A percentile compares a stretch with the other conserved stretches of the same genome.
These are phyloP conservation scores for Andrena trimmerana DNA, from an alignment of 2,888 invertebrate species.

Conservation along the genomic window DNA sequence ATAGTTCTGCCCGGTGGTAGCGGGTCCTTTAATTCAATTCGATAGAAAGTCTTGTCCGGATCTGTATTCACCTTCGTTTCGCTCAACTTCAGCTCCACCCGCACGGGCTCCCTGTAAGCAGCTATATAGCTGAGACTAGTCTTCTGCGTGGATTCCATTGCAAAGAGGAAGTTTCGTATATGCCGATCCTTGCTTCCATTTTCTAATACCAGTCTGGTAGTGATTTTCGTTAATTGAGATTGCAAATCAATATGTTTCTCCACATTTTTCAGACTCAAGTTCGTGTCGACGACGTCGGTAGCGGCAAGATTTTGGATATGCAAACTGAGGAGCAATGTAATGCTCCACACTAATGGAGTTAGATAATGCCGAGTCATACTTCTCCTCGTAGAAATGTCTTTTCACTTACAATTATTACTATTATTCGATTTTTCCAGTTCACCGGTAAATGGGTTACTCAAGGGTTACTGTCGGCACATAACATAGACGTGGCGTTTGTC, in stretches of 20 bases:
- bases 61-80: constrained; percentile 86
- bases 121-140: constrained; percentile 91
- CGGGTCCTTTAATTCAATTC: constrained; percentile 88
- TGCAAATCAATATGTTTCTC: constrained; percentile 95
- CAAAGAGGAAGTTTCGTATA: constrained; percentile 90
- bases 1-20: constrained; percentile 87
- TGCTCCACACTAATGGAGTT: constrained; percentile 42
- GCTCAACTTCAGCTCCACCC: constrained; percentile 79
- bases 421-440: not conserved
- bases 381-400: constrained; percentile 1
- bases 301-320: constrained; percentile 19
- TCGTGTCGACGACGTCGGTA: constrained; percentile 78
- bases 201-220: constrained; percentile 92
- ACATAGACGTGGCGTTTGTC: constrained; percentile 73
- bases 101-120: constrained; percentile 85
- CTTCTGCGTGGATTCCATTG: constrained; percentile 88
- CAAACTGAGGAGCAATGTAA: constrained; percentile 23
- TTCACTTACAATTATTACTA: not conserved
- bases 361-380: constrained; percentile 41
- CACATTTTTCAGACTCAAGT: constrained; percentile 91
- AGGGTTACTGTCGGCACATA: constrained; percentile 40
- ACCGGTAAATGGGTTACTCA: constrained; percentile 55
- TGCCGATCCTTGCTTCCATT: constrained; percentile 91
- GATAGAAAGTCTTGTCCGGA: constrained; percentile 86
- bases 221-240: constrained; percentile 95